Base-by-base conservation (phyloP, 2,113 vertebrate species). In the Channa maculata region DNA sequence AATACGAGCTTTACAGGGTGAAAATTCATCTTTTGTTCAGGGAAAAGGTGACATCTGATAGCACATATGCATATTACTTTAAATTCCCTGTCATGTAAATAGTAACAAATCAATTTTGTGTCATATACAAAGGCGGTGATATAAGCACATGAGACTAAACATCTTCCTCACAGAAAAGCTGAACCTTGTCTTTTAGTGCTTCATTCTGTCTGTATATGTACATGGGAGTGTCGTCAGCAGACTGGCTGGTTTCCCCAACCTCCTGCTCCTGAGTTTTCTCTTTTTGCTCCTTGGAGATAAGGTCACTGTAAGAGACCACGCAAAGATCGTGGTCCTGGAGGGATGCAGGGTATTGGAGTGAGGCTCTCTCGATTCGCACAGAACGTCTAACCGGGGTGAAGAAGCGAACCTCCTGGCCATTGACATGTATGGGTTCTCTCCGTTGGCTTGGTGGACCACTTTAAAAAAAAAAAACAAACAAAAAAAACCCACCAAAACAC, bases 311-410 rank as follows among this genome's bases (percentile, higher is more conserved):
- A 33, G 93, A 94, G 45, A 83, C 38, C 52, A 95, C 93, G 0
- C 95, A 95, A n/a, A 76, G 73, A 24, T 94, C 94, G 3, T 94
- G 94, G 50, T 95, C 95, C 75, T 86, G 93, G 36, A 95, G 86
- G 9, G 80, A 67, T 1, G 38, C 33, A 0, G 94, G 94, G 63
- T 94, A 93, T 3, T 14, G 70, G 2, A 48, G 38, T 0, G 88
- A 88, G 0, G 77, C 59, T 5, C 73, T 88, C 82, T 94, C 90
- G 10, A 95, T 95, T 2, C 95, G 90, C 45, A 93, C 85, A 0
- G 95, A 95, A 8, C 95, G 94, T 0, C 95, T 73, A 1, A 95
- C 95, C 0, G 95, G 95, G 0, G 95, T 95, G 75, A 95, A 89
- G 83, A 95, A 95, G 11, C 92, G 92, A 11, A 95, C 71, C 63